Percentiles rank a stretch among this genome's conserved stretches.
phyloP scores from a whole-genome alignment of 2,113 vertebrate species.

The Sylvicapra grimmia region DNA sequence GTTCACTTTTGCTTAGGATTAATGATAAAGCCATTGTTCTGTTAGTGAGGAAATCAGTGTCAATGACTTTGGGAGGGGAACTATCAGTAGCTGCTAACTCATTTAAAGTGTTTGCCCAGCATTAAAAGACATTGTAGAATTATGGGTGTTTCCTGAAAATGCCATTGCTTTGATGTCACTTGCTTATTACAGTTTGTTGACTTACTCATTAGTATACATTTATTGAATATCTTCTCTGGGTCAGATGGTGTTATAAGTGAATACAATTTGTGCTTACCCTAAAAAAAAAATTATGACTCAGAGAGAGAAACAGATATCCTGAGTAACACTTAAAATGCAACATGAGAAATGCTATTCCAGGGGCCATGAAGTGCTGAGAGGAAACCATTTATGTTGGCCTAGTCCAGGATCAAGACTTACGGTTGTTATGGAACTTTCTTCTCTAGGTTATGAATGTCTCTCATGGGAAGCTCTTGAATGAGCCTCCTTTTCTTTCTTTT shows the following conservation, averaged over 20 bases:
- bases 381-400: background rate
- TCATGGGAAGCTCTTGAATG: background rate
- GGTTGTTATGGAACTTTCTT: background rate
- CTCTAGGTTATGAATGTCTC: background rate
- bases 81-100: background rate
- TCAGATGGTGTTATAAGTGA: background rate
- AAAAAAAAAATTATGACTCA: background rate
- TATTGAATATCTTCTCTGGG: background rate
- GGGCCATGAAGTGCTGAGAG: background rate
- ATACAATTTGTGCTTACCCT: background rate
- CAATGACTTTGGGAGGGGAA: background rate
- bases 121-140: conserved; percentile 10
- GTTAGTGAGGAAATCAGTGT: background rate
- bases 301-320: background rate
- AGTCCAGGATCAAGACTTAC: background rate
- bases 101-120: background rate
- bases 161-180: background rate
- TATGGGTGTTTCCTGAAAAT: background rate
- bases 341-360: background rate
- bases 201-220: background rate
- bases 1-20: background rate
- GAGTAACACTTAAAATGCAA: background rate
- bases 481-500: background rate
- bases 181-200: background rate
- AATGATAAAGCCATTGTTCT: background rate